Conservation (phyloP, 2,888 invertebrate genomes). For the Argynnis bischoffii region DNA sequence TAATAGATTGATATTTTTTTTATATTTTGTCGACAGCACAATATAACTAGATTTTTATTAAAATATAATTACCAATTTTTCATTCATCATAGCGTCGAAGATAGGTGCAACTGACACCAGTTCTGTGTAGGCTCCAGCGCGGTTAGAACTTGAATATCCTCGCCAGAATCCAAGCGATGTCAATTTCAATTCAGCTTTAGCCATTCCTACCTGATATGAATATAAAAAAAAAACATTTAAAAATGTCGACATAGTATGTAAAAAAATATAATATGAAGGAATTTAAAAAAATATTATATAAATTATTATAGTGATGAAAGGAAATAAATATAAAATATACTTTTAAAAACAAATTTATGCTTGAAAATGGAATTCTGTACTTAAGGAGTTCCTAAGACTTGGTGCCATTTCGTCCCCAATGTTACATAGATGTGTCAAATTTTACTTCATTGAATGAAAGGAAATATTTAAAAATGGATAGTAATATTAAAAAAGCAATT, state of each 20-base stretch:
- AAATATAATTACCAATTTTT: constrained; percentile 80
- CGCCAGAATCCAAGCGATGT: constrained; percentile 87
- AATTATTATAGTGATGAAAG: no score
- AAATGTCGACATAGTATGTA: neutral
- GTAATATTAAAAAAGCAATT: neutral
- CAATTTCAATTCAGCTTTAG: constrained; percentile 83
- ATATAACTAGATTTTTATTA: neutral
- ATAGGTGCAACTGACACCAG: constrained; percentile 88
- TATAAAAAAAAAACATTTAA: neutral
- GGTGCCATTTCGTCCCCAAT: no score
- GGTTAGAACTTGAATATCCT: constrained; percentile 91
- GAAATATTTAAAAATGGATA: no score
- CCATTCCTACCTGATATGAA: constrained; percentile 79
- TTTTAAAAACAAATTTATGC: no score
- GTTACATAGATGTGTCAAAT: no score
- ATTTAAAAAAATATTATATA: no score
- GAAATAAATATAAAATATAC: no score
- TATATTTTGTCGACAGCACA: neutral
- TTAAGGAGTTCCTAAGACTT: no score
- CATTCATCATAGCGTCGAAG: constrained; percentile 89
- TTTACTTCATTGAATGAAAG: no score
- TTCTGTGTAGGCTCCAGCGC: constrained; percentile 90
- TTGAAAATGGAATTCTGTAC: no score
- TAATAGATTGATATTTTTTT: neutral
- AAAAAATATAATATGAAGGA: neutral